Evolutionary conservation across 2,797 vertebrate genomes (phyloP), one percentile per base, ranked within the genome.

Genomic region (Selene dorsalis): DNA sequence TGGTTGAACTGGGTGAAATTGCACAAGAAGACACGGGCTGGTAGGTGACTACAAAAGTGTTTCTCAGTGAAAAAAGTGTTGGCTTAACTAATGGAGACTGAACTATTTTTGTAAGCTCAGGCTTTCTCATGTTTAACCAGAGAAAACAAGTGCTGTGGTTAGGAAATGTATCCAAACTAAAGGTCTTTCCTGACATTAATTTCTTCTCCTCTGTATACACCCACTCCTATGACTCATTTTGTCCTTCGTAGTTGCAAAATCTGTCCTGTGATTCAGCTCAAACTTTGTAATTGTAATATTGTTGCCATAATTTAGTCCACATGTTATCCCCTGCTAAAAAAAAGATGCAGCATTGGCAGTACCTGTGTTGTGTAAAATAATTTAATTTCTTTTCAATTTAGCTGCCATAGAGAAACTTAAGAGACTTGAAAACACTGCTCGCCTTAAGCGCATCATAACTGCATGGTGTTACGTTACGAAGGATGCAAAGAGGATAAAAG

Each of bases 371-470:
- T 50, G 59, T 7, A 63, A 48, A 32, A 60, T 18, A 56, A 57
- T 32, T 61, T 20, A 14, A 41, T 82, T 50, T 87, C 38, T 82
- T 77, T 83, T 83, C 2, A 50, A 79, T 45, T 50, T 75, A 95
- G 95, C 84, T 79, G 93, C 92, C 57, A 53, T 65, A 3, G 64
- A 68, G 58, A 94, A 86, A 71, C 86, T 96, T 64, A 83, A 89
- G 75, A 84, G 77, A 52, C 47, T 93, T 47, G 84, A 91, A 55
- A 81, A 92, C 8, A 35, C 60, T 26, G 12, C 75, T 53, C 79
- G 67, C 8, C 82, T 91, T 48, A 93, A 84, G 64, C 83, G 56
- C 45, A 70, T 93, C 8, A 16, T 95, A 14, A 86, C 63, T 61
- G 84, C 87, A 24, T 96, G 95, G 95, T 61, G 8, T 48, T 60